Evolutionary conservation across 2,888 invertebrate genomes (phyloP).

Genomic region (Lasioglossum marginatum): DNA sequence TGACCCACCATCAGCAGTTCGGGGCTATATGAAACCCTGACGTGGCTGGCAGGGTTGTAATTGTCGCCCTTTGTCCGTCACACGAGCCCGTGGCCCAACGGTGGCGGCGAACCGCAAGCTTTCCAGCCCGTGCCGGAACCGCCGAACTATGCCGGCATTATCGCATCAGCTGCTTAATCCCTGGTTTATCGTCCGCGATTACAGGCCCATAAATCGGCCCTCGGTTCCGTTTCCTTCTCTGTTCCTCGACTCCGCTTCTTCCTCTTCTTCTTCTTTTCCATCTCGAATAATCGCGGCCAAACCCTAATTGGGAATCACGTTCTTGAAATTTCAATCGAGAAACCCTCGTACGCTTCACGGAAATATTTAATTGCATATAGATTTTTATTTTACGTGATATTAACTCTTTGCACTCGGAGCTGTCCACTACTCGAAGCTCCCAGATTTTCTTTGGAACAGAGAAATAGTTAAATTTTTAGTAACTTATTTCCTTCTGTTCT

Average conservation of each 20-base stretch:
- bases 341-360: too few relatives aligned
- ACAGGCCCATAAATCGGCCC: conserved; percentile 22
- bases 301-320: background rate
- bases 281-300: background rate
- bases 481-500: too few relatives aligned
- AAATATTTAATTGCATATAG: too few relatives aligned
- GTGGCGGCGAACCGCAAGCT: conserved; percentile 75
- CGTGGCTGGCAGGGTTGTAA: conserved; percentile 78
- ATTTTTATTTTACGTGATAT: too few relatives aligned
- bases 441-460: too few relatives aligned
- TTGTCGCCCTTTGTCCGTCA: conserved; percentile 81
- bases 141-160: conserved; percentile 72
- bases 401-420: too few relatives aligned
- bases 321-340: background rate
- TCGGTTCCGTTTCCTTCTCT: background rate
- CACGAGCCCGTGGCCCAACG: conserved; percentile 72
- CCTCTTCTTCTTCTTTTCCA: background rate
- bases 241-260: background rate
- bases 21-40: conserved; percentile 77
- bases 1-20: conserved; percentile 68
- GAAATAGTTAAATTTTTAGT: too few relatives aligned
- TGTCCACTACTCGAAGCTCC: too few relatives aligned
- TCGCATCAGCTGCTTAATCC: conserved; percentile 78
- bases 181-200: conserved; percentile 75
- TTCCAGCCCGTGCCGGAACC: conserved; percentile 68